phyloP scores from a whole-genome alignment of 2,888 invertebrate species.

The Nymphalis urticae region DNA sequence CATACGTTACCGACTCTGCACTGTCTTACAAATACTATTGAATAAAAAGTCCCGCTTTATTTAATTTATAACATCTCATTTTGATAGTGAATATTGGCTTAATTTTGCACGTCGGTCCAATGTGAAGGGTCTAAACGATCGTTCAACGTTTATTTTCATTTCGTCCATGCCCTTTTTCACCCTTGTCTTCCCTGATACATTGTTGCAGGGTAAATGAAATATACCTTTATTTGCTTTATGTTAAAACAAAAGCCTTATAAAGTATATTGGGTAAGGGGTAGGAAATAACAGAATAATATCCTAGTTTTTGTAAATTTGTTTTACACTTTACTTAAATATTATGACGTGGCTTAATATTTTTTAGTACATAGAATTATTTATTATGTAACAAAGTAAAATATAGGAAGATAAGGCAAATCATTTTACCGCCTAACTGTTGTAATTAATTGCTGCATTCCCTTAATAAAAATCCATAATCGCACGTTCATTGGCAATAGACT shows the following conservation, averaged over 20 bases:
- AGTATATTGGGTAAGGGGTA: slow-evolving; percentile 17
- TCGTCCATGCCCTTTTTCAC: slow-evolving; percentile 67
- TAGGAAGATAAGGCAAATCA: no score
- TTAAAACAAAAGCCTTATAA: slow-evolving; percentile 55
- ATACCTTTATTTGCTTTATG: slow-evolving; percentile 63
- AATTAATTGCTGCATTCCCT: no score
- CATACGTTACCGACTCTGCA: no score
- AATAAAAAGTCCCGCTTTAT: slow-evolving; percentile 7
- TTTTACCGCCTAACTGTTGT: no score
- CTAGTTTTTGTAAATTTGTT: background rate
- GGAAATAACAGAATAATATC: slow-evolving; percentile 10
- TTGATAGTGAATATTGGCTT: slow-evolving; percentile 37
- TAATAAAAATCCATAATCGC: no score
- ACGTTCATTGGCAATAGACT: no score
- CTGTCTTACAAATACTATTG: no score
- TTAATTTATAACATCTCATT: slow-evolving; percentile 35
- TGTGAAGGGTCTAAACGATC: slow-evolving; percentile 64
- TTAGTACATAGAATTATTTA: no score
- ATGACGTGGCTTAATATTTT: no score
- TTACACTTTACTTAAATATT: background rate
- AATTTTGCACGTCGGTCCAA: slow-evolving; percentile 36
- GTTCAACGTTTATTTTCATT: slow-evolving; percentile 74
- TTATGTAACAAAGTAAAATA: no score
- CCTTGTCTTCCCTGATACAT: slow-evolving; percentile 76
- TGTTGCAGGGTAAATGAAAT: slow-evolving; percentile 72